phyloP scores from a whole-genome alignment of 2,113 vertebrate genomes.

The Pyxicephalus adspersus region DNA sequence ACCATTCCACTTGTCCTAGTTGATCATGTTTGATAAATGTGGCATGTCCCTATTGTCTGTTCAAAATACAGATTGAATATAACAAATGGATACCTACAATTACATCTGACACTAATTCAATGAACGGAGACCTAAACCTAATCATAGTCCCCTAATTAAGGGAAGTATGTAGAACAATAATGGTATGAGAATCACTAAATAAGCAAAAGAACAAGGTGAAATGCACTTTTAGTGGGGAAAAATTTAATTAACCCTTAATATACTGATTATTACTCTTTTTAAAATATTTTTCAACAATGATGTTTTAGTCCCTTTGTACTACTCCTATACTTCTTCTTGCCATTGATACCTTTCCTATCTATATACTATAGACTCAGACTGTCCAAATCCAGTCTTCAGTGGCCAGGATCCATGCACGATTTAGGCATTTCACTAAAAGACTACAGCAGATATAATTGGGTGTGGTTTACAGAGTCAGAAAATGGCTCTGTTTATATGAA shows the following conservation, averaged over 20 bases:
- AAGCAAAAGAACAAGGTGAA: constrained; percentile 46
- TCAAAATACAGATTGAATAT: constrained; percentile 64
- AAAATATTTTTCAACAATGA: no score
- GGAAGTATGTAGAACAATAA: constrained; percentile 40
- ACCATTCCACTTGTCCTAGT: constrained; percentile 53
- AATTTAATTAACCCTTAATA: neutral
- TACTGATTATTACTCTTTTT: neutral
- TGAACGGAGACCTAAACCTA: constrained; percentile 66
- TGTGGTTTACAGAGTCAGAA: no score
- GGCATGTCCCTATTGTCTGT: constrained; percentile 58
- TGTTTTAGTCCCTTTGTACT: no score
- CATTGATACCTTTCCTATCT: no score
- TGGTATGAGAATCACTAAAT: constrained; percentile 65
- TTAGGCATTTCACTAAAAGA: no score
- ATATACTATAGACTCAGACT: no score
- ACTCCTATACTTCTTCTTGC: no score
- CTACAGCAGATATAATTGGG: no score
- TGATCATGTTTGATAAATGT: constrained; percentile 63
- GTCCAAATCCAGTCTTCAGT: no score
- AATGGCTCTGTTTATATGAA: no score
- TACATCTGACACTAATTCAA: constrained; percentile 70
- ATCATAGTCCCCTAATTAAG: constrained; percentile 64
- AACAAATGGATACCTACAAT: constrained; percentile 66
- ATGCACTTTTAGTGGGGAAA: neutral
- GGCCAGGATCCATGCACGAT: no score